Percentiles rank a stretch among this genome's conserved stretches.
These are phyloP conservation scores for Rhinoraja longicauda DNA, from an alignment of 2,797 vertebrate species.

Conservation along the genomic window DNA sequence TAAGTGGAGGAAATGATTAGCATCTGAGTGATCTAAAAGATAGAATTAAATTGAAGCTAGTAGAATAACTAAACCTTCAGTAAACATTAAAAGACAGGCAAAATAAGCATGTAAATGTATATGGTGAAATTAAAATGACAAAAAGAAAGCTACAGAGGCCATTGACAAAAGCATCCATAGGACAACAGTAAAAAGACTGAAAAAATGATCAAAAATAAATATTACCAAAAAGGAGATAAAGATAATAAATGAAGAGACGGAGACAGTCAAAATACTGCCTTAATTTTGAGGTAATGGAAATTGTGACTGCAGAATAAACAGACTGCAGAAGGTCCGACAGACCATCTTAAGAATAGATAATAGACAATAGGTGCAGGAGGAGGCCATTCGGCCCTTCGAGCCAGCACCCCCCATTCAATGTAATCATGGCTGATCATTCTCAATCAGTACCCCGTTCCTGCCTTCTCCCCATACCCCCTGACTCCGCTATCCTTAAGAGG, in stretches of 20 bases:
- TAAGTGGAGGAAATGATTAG: background rate
- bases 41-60: background rate
- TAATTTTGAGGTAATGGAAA: background rate
- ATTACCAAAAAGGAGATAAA: background rate
- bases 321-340: no score
- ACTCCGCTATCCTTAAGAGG: no score
- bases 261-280: background rate
- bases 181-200: background rate
- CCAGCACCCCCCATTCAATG: no score
- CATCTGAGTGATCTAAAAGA: background rate
- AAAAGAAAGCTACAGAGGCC: background rate
- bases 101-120: background rate
- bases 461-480: no score
- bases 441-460: no score
- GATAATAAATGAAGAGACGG: background rate
- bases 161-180: background rate
- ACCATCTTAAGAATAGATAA: background rate
- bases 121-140: background rate
- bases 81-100: background rate
- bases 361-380: no score
- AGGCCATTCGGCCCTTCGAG: no score
- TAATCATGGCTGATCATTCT: no score
- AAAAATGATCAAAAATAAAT: no score
- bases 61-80: background rate
- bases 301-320: background rate